These are phyloP conservation scores for Climacteris rufus DNA, from an alignment of 2,113 vertebrate genomes.

Conservation along the genomic window DNA sequence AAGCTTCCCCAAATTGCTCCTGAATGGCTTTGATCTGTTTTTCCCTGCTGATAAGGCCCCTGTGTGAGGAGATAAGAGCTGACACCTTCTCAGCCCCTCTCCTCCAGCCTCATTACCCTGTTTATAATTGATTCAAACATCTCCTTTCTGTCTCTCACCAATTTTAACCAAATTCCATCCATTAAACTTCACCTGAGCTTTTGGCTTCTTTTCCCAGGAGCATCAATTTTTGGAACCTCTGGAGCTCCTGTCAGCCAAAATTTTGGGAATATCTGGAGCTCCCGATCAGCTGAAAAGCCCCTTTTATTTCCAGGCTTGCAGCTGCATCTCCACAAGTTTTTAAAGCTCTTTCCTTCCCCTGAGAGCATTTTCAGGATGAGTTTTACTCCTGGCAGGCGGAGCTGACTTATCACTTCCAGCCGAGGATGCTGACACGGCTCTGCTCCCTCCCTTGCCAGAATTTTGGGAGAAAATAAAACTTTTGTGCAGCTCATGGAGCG, in stretches of 20 bases:
- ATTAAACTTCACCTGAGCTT: neutral
- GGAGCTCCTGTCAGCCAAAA: too few relatives aligned
- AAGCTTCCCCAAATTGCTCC: neutral
- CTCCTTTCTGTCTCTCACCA: neutral
- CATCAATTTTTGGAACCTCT: too few relatives aligned
- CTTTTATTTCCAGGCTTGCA: neutral
- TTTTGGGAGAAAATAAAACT: neutral
- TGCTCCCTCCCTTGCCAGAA: neutral
- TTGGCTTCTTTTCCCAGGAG: too few relatives aligned
- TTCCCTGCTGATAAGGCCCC: neutral
- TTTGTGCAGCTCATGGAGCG: neutral
- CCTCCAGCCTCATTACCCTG: neutral
- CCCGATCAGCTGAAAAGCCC: neutral
- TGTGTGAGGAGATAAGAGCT: neutral
- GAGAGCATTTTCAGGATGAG: neutral
- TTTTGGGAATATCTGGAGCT: neutral
- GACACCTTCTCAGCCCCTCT: neutral
- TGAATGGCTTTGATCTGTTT: neutral
- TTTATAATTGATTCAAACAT: accelerated
- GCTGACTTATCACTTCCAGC: neutral
- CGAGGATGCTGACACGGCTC: neutral
- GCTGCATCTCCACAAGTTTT: neutral
- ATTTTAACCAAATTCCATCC: neutral
- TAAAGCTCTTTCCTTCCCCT: neutral
- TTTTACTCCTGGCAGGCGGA: neutral